These are phyloP conservation scores for Stegastes partitus DNA, from an alignment of 2,113 vertebrate species.

Conservation along the genomic window DNA sequence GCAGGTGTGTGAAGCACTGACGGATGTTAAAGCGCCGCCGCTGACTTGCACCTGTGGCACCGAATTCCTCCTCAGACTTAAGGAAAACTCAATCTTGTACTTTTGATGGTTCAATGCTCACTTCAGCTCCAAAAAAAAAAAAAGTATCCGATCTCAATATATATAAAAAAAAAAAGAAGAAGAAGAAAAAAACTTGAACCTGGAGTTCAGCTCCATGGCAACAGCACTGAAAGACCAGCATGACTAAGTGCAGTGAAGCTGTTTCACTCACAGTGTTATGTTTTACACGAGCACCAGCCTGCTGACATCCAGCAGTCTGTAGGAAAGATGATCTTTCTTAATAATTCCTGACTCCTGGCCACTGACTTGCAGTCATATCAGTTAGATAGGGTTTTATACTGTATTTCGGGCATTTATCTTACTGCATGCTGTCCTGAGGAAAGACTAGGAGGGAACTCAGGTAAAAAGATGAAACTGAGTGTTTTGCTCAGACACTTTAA, in stretches of 20 bases:
- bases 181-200: constrained; percentile 31
- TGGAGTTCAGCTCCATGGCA: constrained; percentile 48
- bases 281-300: constrained; percentile 30
- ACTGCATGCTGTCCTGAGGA: not conserved
- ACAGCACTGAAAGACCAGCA: constrained; percentile 42
- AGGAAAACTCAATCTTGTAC: not conserved
- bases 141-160: constrained; percentile 23
- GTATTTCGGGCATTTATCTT: not conserved
- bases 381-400: not conserved
- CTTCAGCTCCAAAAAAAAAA: not conserved
- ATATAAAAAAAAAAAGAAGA: constrained; percentile 32
- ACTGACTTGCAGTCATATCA: not conserved
- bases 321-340: not conserved
- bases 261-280: constrained; percentile 15
- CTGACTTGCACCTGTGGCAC: not conserved
- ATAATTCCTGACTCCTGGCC: not conserved
- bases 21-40: no score
- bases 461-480: not conserved
- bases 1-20: no score
- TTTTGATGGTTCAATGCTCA: not conserved
- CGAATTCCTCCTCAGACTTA: not conserved
- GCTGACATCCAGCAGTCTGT: constrained; percentile 4
- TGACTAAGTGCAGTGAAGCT: constrained; percentile 48
- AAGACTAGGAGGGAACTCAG: no score
- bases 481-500: not conserved